phyloP scores from a whole-genome alignment of 37 sponge, comb jelly and placozoan species.

The Halisarca cf. caerulea region DNA sequence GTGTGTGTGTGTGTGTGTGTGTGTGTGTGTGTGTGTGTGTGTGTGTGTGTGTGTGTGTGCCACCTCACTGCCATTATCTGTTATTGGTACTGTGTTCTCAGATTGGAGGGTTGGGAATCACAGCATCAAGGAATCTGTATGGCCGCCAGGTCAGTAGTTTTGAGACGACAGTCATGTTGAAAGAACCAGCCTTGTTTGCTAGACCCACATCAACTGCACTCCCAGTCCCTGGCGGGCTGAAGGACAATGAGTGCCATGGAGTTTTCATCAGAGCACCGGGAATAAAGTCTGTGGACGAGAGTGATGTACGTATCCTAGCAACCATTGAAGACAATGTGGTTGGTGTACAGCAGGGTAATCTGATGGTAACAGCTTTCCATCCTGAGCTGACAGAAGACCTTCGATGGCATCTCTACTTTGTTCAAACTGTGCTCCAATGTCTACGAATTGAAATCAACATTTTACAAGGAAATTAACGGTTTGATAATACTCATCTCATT shows the following conservation, averaged over 20 bases:
- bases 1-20: too few relatives aligned
- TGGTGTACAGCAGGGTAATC: slow-evolving; percentile 62
- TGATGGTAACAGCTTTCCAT: slow-evolving; percentile 75
- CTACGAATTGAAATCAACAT: neutral
- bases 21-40: too few relatives aligned
- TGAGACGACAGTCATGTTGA: slow-evolving; percentile 52
- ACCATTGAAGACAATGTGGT: slow-evolving; percentile 30
- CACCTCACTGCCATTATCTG: too few relatives aligned
- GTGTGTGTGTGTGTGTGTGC: neutral
- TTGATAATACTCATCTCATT: too few relatives aligned
- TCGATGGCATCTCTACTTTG: slow-evolving; percentile 67
- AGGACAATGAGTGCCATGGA: slow-evolving; percentile 49
- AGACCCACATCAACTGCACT: neutral
- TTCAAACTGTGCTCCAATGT: neutral
- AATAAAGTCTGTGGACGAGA: slow-evolving; percentile 34
- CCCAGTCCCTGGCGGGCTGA: too few relatives aligned
- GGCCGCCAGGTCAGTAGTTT: slow-evolving; percentile 71
- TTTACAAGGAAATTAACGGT: too few relatives aligned
- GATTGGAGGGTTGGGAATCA: slow-evolving; percentile 68
- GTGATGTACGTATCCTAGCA: slow-evolving; percentile 20
- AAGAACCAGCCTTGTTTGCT: slow-evolving; percentile 18
- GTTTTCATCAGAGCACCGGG: slow-evolving; percentile 78
- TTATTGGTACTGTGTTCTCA: too few relatives aligned
- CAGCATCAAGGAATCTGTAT: slow-evolving; percentile 55
- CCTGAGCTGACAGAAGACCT: slow-evolving; percentile 73